phyloP scores from a whole-genome alignment of 2,113 vertebrate genomes.

The Dolichotis patagonum region DNA sequence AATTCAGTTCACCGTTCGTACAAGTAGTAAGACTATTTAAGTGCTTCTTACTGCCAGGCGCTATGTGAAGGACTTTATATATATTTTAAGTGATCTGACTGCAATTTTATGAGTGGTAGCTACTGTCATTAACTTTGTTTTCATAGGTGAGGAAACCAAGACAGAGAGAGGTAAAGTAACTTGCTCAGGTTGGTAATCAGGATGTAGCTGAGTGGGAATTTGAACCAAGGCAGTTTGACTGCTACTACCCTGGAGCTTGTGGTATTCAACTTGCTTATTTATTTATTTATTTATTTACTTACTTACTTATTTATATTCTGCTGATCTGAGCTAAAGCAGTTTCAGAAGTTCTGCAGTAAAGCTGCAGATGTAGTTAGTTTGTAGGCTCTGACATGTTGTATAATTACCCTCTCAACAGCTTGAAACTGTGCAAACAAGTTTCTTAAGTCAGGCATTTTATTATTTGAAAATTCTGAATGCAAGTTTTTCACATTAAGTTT shows the following conservation, averaged over 20 bases:
- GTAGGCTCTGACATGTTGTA: background rate
- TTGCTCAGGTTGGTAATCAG: background rate
- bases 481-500: constrained; percentile 67
- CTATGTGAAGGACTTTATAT: background rate
- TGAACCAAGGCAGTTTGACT: background rate
- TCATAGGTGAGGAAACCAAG: background rate
- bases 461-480: background rate
- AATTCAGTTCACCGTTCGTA: background rate
- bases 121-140: background rate
- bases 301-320: background rate
- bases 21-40: background rate
- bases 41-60: background rate
- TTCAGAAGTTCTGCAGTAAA: background rate
- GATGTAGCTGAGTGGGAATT: background rate
- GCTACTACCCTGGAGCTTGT: background rate
- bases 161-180: background rate
- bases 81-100: background rate
- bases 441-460: constrained; percentile 28
- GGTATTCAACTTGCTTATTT: background rate
- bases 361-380: background rate
- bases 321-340: background rate
- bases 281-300: background rate
- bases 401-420: background rate
- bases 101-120: background rate
- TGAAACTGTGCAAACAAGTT: background rate